These are phyloP conservation scores for Crambe crambe DNA, from an alignment of 37 sponge, comb jelly and placozoan genomes.

Conservation along the genomic window DNA sequence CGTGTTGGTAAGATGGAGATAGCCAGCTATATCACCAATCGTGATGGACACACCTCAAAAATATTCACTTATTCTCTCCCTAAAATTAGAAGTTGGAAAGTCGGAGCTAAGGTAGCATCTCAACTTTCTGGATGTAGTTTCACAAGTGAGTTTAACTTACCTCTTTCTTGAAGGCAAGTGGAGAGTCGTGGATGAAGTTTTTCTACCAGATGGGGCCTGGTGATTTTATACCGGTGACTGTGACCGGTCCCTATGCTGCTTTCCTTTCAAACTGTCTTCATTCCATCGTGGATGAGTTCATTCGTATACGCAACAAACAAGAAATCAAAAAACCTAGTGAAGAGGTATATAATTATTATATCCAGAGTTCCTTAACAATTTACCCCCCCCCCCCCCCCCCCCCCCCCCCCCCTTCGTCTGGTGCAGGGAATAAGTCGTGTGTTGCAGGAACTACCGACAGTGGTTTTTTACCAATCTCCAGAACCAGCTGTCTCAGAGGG, in stretches of 20 bases:
- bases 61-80: constrained; percentile 20
- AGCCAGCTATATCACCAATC: constrained; percentile 20
- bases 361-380: no score
- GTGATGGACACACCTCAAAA: neutral
- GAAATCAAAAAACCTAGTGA: constrained; percentile 1
- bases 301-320: constrained; percentile 7
- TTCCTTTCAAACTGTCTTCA: constrained; percentile 43
- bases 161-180: no score
- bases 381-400: no score
- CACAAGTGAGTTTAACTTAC: no score
- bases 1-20: constrained; percentile 40
- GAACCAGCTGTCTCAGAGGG: neutral
- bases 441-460: constrained; percentile 9
- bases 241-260: constrained; percentile 2
- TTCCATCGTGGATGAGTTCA: constrained; percentile 34
- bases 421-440: constrained; percentile 7
- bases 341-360: neutral
- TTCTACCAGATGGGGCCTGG: constrained; percentile 22
- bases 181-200: constrained; percentile 20
- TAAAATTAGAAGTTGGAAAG: constrained; percentile 61
- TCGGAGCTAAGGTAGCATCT: constrained; percentile 8
- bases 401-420: neutral
- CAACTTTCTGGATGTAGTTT: no score
- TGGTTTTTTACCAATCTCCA: constrained; percentile 4
- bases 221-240: constrained; percentile 14